phyloP scores from a whole-genome alignment of 2,113 vertebrate species.

The Zosterops pallidus region DNA sequence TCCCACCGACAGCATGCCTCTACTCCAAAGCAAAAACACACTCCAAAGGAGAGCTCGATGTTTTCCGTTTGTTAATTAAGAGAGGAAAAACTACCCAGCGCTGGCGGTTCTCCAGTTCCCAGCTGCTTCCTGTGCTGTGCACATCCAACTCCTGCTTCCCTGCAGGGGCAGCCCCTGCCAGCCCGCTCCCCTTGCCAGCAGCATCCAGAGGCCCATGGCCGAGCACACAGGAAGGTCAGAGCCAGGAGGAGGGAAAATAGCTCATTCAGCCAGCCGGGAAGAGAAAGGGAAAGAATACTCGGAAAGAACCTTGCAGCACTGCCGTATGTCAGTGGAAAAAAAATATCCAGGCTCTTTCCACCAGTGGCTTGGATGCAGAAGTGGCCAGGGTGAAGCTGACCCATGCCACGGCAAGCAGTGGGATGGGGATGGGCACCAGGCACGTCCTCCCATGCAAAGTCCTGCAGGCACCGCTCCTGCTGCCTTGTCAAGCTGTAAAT shows the following conservation, averaged over 20 bases:
- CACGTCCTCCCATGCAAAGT: not conserved
- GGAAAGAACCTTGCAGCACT: conserved; percentile 35
- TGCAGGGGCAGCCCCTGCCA: not conserved
- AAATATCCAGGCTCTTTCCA: not conserved
- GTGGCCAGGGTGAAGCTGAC: fast-evolving
- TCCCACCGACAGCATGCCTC: not conserved
- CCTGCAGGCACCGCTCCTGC: not conserved
- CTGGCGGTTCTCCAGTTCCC: conserved; percentile 28
- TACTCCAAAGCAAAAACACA: not conserved
- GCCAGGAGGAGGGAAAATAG: not conserved
- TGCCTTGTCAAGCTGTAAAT: not conserved
- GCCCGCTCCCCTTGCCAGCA: not conserved
- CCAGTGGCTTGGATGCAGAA: fast-evolving
- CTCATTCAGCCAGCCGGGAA: not conserved
- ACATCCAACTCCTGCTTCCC: conserved; percentile 25
- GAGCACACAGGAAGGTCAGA: conserved; percentile 35
- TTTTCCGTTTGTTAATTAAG: conserved; percentile 52
- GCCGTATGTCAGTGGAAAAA: not conserved
- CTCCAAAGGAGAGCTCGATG: not conserved
- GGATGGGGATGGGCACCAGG: not conserved
- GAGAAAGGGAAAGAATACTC: conserved; percentile 54
- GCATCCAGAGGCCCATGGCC: not conserved
- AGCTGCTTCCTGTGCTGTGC: not conserved
- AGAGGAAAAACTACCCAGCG: conserved; percentile 18
- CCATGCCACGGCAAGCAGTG: fast-evolving